These are phyloP conservation scores for Ecdyonurus torrentis DNA, from an alignment of 2,888 invertebrate genomes.

Conservation along the genomic window DNA sequence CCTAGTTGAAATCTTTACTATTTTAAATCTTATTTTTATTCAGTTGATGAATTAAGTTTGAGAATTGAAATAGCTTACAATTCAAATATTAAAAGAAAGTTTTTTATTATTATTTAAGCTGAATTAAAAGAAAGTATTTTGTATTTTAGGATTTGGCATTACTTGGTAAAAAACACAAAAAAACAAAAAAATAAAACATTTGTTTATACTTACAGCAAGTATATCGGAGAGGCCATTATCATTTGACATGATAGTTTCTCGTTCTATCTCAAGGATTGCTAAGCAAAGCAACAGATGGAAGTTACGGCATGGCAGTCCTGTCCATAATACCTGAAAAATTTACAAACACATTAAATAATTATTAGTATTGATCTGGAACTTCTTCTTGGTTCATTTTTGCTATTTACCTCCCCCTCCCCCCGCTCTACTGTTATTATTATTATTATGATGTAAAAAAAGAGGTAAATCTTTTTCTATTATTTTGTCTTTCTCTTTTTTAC, in stretches of 20 bases:
- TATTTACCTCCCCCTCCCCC: too few species aligned
- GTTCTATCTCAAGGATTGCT: conserved; percentile 83
- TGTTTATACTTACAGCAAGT: conserved; percentile 73
- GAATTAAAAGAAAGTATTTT: not conserved
- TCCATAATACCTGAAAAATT: conserved; percentile 49
- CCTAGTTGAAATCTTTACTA: too few species aligned
- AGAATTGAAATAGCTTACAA: not conserved
- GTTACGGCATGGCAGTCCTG: conserved; percentile 81
- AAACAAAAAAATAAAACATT: too few species aligned
- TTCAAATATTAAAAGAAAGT: not conserved
- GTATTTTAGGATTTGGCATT: not conserved
- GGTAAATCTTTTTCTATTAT: too few species aligned
- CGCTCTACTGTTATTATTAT: too few species aligned
- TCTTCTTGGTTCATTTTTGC: too few species aligned
- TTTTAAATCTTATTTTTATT: too few species aligned
- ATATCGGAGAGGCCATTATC: conserved; percentile 93
- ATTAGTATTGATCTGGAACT: not conserved
- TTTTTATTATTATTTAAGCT: too few species aligned
- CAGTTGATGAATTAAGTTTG: too few species aligned
- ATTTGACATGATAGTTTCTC: conserved; percentile 71
- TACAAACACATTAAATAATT: conserved; percentile 2
- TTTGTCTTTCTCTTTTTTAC: too few species aligned
- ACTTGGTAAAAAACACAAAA: not conserved
- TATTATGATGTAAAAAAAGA: not conserved
- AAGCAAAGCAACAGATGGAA: conserved; percentile 88